These are phyloP conservation scores for Zapornia atra DNA, from an alignment of 2,113 vertebrate species.

Conservation along the genomic window DNA sequence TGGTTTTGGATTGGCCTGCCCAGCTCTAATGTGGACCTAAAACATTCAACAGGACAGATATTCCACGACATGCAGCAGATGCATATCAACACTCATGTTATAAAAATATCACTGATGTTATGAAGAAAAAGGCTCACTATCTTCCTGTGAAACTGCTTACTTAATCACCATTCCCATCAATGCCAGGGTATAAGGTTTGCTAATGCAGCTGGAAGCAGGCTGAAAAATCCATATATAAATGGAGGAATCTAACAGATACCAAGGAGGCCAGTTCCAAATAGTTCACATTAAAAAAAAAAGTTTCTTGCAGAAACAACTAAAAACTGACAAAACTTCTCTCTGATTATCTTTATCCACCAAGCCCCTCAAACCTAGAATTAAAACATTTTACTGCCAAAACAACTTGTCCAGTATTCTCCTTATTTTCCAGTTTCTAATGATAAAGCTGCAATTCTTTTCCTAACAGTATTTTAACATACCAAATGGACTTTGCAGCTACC, in stretches of 20 bases:
- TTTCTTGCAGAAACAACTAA: background rate
- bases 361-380: background rate
- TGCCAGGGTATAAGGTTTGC: background rate
- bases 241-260: background rate
- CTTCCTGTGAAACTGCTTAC: background rate
- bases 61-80: background rate
- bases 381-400: background rate
- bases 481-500: rapidly evolving
- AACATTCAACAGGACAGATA: background rate
- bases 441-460: background rate
- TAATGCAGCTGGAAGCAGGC: background rate
- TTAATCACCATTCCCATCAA: background rate
- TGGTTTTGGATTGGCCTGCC: background rate
- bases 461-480: background rate
- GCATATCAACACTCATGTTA: background rate
- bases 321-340: background rate
- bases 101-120: background rate
- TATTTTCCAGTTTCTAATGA: background rate
- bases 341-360: background rate
- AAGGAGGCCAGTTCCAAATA: background rate
- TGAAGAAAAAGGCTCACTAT: background rate
- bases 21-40: background rate
- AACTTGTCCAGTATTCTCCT: background rate
- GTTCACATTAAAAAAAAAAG: background rate
- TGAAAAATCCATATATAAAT: background rate